These are phyloP conservation scores for Sesia apiformis DNA, from an alignment of 2,888 invertebrate species.

Conservation along the genomic window DNA sequence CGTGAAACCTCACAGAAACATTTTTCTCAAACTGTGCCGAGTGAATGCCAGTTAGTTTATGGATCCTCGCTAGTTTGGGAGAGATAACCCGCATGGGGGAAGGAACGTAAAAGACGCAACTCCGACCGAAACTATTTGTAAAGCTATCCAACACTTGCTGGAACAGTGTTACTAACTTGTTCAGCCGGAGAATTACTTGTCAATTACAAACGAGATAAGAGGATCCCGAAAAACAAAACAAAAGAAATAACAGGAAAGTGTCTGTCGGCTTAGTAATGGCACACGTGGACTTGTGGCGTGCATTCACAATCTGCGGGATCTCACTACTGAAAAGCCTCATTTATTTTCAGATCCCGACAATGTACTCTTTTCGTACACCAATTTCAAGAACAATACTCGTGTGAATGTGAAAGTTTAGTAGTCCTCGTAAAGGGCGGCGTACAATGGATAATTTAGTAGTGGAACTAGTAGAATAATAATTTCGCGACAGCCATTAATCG, in stretches of 20 bases:
- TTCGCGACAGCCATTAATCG: conserved; percentile 21
- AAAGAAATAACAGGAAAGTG: background rate
- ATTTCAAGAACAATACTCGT: conserved; percentile 6
- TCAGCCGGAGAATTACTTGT: background rate
- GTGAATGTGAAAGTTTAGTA: conserved; percentile 6
- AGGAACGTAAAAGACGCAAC: conserved; percentile 16
- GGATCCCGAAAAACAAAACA: background rate
- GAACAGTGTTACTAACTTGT: background rate
- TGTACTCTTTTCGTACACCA: background rate
- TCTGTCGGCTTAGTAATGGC: background rate
- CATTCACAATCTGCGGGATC: background rate
- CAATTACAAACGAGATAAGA: background rate
- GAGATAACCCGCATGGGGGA: conserved; percentile 13
- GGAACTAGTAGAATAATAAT: conserved; percentile 18
- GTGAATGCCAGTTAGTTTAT: conserved; percentile 9
- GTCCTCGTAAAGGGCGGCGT: conserved; percentile 12
- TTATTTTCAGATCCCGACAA: background rate
- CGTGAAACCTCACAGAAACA: conserved; percentile 3
- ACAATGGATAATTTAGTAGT: conserved; percentile 20
- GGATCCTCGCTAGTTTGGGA: conserved; percentile 7
- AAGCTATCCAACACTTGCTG: conserved; percentile 20
- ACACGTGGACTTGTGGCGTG: background rate
- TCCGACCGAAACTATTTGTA: conserved; percentile 22
- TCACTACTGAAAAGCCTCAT: background rate
- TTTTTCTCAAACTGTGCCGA: conserved; percentile 2